phyloP scores from a whole-genome alignment of 2,113 vertebrate species.

The Serilophus lunatus region DNA sequence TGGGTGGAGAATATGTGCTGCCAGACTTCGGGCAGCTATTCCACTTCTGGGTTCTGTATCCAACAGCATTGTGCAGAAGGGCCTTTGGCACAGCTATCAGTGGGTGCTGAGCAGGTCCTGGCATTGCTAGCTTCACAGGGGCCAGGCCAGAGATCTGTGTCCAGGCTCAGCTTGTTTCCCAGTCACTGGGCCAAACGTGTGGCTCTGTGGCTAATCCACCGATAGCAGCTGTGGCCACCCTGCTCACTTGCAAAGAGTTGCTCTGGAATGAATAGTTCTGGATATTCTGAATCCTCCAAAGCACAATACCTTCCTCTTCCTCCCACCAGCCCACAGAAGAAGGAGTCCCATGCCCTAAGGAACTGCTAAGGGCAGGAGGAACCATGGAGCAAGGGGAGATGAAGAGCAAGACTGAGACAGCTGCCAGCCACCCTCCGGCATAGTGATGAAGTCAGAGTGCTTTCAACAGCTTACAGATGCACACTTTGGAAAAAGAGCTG shows the following conservation, averaged over 20 bases:
- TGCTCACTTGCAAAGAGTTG: background rate
- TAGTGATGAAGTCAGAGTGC: background rate
- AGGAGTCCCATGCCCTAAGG: background rate
- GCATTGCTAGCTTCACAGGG: background rate
- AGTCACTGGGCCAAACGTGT: accelerated
- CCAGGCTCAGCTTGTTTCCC: background rate
- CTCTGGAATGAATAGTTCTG: background rate
- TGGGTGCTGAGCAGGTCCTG: background rate
- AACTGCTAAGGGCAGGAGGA: background rate
- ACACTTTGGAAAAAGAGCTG: background rate
- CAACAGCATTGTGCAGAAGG: accelerated
- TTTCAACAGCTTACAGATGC: background rate
- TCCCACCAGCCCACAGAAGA: background rate
- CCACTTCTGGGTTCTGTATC: background rate
- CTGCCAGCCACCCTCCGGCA: accelerated
- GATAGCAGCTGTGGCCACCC: accelerated
- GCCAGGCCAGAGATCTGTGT: no score
- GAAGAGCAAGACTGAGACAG: background rate
- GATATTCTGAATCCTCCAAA: background rate
- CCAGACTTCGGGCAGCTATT: background rate
- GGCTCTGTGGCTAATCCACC: background rate
- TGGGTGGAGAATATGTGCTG: background rate
- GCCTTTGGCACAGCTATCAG: accelerated
- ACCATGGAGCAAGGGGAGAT: accelerated
- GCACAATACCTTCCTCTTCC: background rate